Evolutionary conservation across 2,797 vertebrate species (phyloP), one percentile per base, ranked within the genome.

Genomic region (Periophthalmus magnuspinnatus): DNA sequence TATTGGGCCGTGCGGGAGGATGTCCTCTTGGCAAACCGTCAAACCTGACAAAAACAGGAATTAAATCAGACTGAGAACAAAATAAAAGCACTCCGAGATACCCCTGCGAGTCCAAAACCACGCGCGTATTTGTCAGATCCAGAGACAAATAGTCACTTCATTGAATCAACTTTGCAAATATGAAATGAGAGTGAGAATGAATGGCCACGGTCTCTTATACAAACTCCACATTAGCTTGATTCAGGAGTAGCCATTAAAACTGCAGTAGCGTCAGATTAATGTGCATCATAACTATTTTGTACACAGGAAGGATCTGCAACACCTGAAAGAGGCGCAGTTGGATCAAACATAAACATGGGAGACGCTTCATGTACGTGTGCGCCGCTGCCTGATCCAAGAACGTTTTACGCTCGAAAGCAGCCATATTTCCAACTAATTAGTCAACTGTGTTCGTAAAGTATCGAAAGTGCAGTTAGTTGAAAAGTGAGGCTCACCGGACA

Each of bases 1-100:
- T 54, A 87, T 1, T 0, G 83, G 83, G 2, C 82, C 86, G 0
- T 0, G 0, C 0, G 76, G 78, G 1, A 89, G 77, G 2, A 78
- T 0, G 0, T 13, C 1, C 2, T 38, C 2, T 3, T 50, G 0
- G 0, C 13, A 69, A 1, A 5, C 22, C 0, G 67, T 68, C 70
- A 28, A 58, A 16, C 81, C 84, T 84, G 76, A 41, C 19, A 11
- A 59, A 58, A 1, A 17, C 19, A 8, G 28, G 58, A 2, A 1
- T 22, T 9, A 56, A 52, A n/a, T 19, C 48, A 52, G n/a, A 9
- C 17, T n/a, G 14, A 52, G 6, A 48, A n/a, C 5, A 6, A 19
- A 4, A 6, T 2, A 50, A 50, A 50, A 41, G 10, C 38, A 45
- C 41, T 45, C 45, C 45, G 13, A 14, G 13, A 16, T 14, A 14